phyloP scores from a whole-genome alignment of 2,888 invertebrate genomes.

The Bellardia pandia region DNA sequence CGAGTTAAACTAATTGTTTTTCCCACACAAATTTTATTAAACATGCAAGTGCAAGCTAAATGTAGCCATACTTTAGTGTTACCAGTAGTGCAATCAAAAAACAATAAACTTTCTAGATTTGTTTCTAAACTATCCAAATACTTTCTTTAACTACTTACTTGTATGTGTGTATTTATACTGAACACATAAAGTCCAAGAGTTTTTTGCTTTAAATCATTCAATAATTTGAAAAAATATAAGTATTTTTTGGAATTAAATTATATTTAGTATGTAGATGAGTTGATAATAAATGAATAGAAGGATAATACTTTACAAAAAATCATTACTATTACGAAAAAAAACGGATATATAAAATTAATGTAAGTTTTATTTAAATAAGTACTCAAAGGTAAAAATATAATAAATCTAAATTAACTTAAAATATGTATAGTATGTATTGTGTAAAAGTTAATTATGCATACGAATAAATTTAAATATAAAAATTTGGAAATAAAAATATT shows the following conservation, averaged over 20 bases:
- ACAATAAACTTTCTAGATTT: no score
- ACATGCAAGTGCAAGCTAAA: no score
- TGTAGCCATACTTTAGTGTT: no score
- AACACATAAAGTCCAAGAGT: neutral
- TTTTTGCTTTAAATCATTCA: neutral
- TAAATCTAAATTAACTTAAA: constrained; percentile 57
- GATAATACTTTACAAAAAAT: constrained; percentile 23
- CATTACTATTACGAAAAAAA: constrained; percentile 22
- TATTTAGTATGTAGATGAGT: neutral
- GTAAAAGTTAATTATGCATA: neutral
- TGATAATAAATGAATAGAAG: neutral
- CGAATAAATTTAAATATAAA: neutral
- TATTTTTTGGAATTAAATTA: constrained; percentile 71
- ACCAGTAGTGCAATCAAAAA: no score
- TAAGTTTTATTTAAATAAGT: constrained; percentile 7
- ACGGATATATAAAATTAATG: constrained; percentile 42
- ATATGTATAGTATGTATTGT: constrained; percentile 59
- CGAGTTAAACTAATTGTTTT: no score
- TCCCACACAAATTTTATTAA: no score
- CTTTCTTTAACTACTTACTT: neutral
- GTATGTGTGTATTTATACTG: neutral
- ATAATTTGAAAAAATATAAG: neutral
- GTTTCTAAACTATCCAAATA: no score
- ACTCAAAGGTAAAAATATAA: constrained; percentile 1
- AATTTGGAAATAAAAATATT: constrained; percentile 7